Percentiles rank a stretch among this genome's conserved stretches.
These are phyloP conservation scores for Leptinotarsa tumamoca DNA, from an alignment of 2,888 invertebrate genomes.

Conservation along the genomic window DNA sequence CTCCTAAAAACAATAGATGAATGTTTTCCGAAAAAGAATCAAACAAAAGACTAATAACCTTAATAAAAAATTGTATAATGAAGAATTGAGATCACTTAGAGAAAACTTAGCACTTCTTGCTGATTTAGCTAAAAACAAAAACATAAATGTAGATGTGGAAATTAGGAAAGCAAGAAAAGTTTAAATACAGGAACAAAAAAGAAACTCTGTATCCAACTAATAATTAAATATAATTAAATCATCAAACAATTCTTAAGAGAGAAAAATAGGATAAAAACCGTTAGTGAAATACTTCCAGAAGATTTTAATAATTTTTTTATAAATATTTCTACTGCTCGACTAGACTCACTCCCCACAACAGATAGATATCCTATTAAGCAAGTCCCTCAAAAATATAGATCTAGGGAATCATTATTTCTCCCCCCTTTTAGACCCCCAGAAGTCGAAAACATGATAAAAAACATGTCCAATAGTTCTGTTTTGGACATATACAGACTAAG, in stretches of 20 bases:
- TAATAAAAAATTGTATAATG: not conserved
- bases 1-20: too few relatives aligned
- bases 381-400: not conserved
- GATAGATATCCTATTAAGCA: not conserved
- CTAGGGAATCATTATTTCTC: not conserved
- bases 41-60: not conserved
- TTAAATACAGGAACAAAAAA: not conserved
- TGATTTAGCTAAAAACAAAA: slow-evolving; percentile 7
- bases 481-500: not conserved
- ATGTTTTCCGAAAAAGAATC: not conserved
- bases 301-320: not conserved
- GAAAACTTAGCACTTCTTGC: not conserved
- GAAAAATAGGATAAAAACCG: not conserved
- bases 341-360: slow-evolving; percentile 2
- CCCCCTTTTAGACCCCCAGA: not conserved
- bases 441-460: not conserved
- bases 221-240: not conserved
- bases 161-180: slow-evolving; percentile 4
- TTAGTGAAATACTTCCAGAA: not conserved
- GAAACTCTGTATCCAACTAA: not conserved
- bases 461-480: not conserved
- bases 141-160: not conserved
- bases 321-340: not conserved
- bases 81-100: not conserved
- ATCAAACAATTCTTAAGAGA: not conserved